phyloP scores from a whole-genome alignment of 2,888 invertebrate species.

The Zygaena filipendulae region DNA sequence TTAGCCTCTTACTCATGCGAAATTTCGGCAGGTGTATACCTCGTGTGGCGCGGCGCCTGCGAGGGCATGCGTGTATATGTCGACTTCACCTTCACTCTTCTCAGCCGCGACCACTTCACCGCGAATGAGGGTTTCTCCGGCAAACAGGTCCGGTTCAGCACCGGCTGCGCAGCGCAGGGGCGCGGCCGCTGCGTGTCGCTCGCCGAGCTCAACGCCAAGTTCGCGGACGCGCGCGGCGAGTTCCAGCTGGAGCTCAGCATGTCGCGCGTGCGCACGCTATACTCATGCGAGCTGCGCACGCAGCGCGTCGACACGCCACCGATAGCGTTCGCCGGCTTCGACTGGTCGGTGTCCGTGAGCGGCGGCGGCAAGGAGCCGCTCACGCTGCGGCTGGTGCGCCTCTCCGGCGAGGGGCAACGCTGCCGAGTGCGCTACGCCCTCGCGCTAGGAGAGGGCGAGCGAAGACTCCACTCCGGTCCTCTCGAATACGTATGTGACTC shows the following conservation, averaged over 20 bases:
- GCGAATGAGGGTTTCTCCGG: constrained; percentile 84
- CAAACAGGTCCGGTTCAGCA: constrained; percentile 76
- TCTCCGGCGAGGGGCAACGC: constrained; percentile 84
- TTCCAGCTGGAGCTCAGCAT: constrained; percentile 83
- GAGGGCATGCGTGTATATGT: constrained; percentile 81
- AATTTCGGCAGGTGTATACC: constrained; percentile 75
- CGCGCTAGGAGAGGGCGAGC: constrained; percentile 75
- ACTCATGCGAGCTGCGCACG: constrained; percentile 75
- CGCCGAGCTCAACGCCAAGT: constrained; percentile 75
- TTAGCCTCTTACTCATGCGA: no score
- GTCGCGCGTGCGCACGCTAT: constrained; percentile 79
- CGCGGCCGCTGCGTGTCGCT: constrained; percentile 79
- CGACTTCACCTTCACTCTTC: constrained; percentile 83
- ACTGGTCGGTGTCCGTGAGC: constrained; percentile 80
- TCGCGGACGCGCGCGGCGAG: constrained; percentile 83
- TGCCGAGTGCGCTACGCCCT: constrained; percentile 80
- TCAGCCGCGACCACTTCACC: constrained; percentile 85
- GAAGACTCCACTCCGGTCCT: constrained; percentile 74
- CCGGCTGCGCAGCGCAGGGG: constrained; percentile 77
- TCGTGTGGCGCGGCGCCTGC: constrained; percentile 81
- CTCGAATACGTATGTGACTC: constrained; percentile 77
- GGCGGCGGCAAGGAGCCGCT: constrained; percentile 69
- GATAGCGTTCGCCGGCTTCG: constrained; percentile 83
- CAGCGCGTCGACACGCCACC: constrained; percentile 65
- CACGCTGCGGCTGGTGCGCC: constrained; percentile 71